A percentile compares a stretch with the other conserved stretches of the same genome.
Evolutionary conservation across 2,888 invertebrate species (phyloP).

Genomic region (Morinoia aosen): DNA sequence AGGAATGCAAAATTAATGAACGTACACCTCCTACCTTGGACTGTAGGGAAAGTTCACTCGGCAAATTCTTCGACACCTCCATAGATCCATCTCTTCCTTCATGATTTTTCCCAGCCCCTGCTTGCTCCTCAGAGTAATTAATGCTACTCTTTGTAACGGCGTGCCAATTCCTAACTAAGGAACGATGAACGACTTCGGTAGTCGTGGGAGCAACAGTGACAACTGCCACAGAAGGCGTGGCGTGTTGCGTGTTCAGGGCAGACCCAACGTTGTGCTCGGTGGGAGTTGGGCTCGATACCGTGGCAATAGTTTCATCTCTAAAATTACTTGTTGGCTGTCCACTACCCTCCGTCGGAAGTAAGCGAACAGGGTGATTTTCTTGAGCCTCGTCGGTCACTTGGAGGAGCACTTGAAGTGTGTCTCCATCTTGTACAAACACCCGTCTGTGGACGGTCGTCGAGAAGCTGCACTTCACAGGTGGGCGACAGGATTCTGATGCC

Average conservation of each 20-base stretch:
- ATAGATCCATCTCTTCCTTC: background rate
- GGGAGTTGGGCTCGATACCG: background rate
- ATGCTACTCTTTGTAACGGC: background rate
- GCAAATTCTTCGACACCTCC: background rate
- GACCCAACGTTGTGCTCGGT: background rate
- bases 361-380: background rate
- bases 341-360: background rate
- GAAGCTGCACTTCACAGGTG: constrained; percentile 63
- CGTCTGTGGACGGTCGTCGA: constrained; percentile 62
- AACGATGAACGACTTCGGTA: background rate
- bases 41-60: background rate
- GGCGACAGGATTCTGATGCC: constrained; percentile 60
- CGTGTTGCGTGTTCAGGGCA: background rate
- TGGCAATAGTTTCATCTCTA: background rate
- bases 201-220: background rate
- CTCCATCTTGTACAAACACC: constrained; percentile 62
- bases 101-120: background rate
- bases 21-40: background rate
- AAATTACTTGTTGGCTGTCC: background rate
- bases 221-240: background rate
- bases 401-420: constrained; percentile 60
- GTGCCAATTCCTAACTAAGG: background rate
- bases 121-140: background rate
- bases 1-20: too few species aligned
- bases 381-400: constrained; percentile 38